phyloP scores from a whole-genome alignment of 2,113 vertebrate species.

The Ictalurus punctatus region DNA sequence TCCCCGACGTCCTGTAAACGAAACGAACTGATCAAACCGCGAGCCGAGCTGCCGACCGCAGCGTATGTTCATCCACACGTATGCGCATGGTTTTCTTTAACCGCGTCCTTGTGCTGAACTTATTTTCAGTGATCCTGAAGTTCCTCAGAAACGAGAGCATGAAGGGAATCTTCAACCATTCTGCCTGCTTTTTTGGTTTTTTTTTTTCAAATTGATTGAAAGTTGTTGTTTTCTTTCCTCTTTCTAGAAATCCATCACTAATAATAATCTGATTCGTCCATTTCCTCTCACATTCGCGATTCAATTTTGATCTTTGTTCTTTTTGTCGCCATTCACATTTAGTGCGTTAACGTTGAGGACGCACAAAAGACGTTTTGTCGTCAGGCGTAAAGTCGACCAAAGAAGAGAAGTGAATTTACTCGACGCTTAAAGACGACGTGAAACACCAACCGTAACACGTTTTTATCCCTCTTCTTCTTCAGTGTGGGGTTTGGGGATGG shows the following conservation, averaged over 20 bases:
- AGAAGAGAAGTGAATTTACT: background rate
- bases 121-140: background rate
- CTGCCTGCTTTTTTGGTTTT: conserved; percentile 28
- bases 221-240: background rate
- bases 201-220: background rate
- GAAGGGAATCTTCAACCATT: conserved; percentile 9
- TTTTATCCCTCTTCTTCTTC: background rate
- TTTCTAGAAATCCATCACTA: background rate
- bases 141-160: background rate
- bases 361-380: background rate
- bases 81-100: background rate
- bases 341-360: background rate
- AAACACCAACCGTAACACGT: background rate
- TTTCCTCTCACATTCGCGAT: background rate
- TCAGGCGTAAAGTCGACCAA: background rate
- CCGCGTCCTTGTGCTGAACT: background rate
- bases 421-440: background rate
- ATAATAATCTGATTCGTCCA: background rate
- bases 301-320: too few species aligned
- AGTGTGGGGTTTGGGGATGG: background rate
- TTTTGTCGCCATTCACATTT: background rate
- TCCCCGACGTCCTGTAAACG: background rate
- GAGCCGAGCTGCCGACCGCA: background rate
- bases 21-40: background rate
- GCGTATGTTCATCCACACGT: background rate